Evolutionary conservation across 2,113 vertebrate species (phyloP).

Genomic region (Baryphthengus martii): DNA sequence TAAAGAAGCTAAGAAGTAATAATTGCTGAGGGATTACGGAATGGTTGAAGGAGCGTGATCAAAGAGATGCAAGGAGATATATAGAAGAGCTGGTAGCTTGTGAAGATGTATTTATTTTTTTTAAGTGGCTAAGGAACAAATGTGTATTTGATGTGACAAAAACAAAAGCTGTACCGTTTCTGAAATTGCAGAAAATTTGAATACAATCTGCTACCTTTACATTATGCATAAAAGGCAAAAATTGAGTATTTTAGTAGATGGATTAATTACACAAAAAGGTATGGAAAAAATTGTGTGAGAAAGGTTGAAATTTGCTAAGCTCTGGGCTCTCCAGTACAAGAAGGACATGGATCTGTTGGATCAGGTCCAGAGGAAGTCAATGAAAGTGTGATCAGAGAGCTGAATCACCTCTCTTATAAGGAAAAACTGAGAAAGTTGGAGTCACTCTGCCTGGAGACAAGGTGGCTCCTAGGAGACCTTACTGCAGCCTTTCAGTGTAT

Average conservation of each 20-base stretch:
- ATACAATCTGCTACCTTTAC: background rate
- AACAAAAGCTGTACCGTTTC: background rate
- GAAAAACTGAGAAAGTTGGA: background rate
- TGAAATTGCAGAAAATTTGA: constrained; percentile 8
- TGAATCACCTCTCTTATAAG: background rate
- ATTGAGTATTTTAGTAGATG: background rate
- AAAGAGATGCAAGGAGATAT: constrained; percentile 36
- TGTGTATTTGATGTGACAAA: constrained; percentile 35
- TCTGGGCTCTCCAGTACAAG: background rate
- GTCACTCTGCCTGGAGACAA: background rate
- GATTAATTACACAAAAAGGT: background rate
- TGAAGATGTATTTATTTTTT: constrained; percentile 32
- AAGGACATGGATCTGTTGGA: background rate
- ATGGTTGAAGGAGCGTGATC: constrained; percentile 40
- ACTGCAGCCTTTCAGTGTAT: background rate
- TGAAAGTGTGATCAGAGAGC: background rate
- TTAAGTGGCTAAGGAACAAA: constrained; percentile 30
- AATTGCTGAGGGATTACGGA: constrained; percentile 61
- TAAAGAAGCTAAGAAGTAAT: constrained; percentile 59
- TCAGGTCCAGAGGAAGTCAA: background rate
- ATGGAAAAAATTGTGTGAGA: background rate
- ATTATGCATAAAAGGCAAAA: background rate
- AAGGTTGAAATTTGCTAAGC: background rate
- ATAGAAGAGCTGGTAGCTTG: background rate
- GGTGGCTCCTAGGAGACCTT: background rate